Percentiles rank a stretch among this genome's conserved stretches.
Conservation (phyloP, 2,113 vertebrate species). For the Laterallus jamaicensis region DNA sequence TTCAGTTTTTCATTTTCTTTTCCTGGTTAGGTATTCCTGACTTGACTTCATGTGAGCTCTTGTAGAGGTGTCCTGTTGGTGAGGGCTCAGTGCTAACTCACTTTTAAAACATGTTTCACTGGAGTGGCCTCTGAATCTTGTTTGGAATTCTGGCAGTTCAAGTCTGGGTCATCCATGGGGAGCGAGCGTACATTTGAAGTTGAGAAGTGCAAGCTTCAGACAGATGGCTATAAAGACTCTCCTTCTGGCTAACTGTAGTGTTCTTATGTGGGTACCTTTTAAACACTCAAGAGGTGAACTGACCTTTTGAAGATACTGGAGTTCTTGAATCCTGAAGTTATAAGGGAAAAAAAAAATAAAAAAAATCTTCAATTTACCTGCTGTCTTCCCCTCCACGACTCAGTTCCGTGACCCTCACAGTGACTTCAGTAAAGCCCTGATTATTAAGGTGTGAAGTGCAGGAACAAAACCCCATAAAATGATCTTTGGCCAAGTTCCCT, state of each 20-base stretch:
- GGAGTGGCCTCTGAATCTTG: background rate
- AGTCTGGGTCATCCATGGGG: background rate
- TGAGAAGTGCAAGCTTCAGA: background rate
- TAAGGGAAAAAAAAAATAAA: background rate
- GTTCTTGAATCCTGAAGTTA: background rate
- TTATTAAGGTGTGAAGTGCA: background rate
- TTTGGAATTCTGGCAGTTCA: background rate
- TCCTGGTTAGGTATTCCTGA: background rate
- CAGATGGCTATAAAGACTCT: background rate
- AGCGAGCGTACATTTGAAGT: accelerated
- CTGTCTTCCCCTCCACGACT: background rate
- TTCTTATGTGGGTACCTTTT: background rate
- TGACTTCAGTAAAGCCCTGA: background rate
- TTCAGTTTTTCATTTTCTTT: background rate
- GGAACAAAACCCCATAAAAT: background rate
- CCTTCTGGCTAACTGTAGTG: background rate
- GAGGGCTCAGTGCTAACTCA: background rate
- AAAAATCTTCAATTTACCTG: accelerated
- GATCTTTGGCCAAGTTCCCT: background rate
- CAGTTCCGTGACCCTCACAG: background rate
- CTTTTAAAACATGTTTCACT: background rate
- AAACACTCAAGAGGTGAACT: background rate
- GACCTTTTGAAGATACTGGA: background rate
- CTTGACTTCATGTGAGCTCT: background rate
- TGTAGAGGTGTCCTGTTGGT: background rate